Conservation (phyloP, 2,797 vertebrate species). For the Cirrhinus molitorella region DNA sequence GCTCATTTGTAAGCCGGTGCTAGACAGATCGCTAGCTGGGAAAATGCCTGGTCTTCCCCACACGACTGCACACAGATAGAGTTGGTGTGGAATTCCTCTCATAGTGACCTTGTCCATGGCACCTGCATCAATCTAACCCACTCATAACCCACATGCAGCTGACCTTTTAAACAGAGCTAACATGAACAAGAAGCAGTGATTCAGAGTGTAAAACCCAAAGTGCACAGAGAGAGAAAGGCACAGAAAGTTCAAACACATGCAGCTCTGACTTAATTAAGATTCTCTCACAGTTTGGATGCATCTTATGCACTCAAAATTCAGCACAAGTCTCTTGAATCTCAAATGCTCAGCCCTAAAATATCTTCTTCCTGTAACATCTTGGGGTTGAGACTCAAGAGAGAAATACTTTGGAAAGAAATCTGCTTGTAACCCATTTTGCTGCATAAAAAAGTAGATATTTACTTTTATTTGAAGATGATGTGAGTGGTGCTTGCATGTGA, state of each 20-base stretch:
- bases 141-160: not conserved
- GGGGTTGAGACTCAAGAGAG: not conserved
- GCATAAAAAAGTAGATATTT: no score
- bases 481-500: not conserved
- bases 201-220: not conserved
- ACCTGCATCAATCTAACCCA: conserved; percentile 37
- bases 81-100: conserved; percentile 8
- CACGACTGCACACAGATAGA: conserved; percentile 28
- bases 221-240: not conserved
- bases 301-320: conserved; percentile 13
- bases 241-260: not conserved
- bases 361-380: not conserved
- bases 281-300: conserved; percentile 1
- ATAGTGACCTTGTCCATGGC: conserved; percentile 38
- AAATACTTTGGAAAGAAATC: not conserved
- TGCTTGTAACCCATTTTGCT: not conserved
- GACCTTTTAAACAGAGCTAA: not conserved
- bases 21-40: not conserved
- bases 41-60: conserved; percentile 10
- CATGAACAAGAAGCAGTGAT: not conserved
- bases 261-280: not conserved
- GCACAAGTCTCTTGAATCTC: not conserved
- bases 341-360: not conserved
- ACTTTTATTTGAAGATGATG: not conserved
- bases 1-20: conserved; percentile 13